Base-by-base conservation (phyloP, 2,888 invertebrate species). In the Serrognathus titanus region DNA sequence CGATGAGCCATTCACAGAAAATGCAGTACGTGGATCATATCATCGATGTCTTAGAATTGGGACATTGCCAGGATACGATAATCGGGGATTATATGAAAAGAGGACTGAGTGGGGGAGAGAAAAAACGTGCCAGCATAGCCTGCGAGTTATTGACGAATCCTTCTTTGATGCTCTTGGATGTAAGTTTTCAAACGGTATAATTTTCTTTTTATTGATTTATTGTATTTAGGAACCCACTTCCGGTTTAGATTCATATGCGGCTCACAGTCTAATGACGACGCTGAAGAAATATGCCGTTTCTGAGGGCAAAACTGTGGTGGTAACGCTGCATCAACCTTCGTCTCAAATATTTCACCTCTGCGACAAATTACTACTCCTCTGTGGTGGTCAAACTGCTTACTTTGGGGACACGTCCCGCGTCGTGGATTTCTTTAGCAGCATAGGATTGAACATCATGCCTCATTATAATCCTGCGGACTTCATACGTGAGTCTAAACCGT, bases 381-480 rank as follows among this genome's bases (percentile, higher is more conserved):
- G 86, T 68, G 83, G 85, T 59, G 90, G 91, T 41, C 84, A 86
- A 68, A 86, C 87, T 13, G 90, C 89, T 1, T 91, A 90, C 73
- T 90, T 87, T 73, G 91, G 91, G 8, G 84, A 86, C 63, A 85
- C 86, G 20, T 80, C 83, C 62, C 84, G 85, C 72, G 87, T 90
- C 53, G 84, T 89, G 41, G 83, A 85, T 64, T 88, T 88, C 72
- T 91, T 91, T 73, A 82, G 83, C 65, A 81, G 81, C 58, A 83
- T 90, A 57, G 89, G 89, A 53, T 81, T 90, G 57, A 81, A 83
- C 60, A 85, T 90, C 64, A 83, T 87, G 73, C 86, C 87, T 3
- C 87, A 90, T 72, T 91, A 90, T 72, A 92, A 92, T 79, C 90
- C 90, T 48, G 91, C 91, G n/a, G 91, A 92, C 75, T 90, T 89